A percentile compares a stretch with the other conserved stretches of the same genome.
Conservation (phyloP, 35 echinoderm and acorn worm species). For the Lytechinus variegatus region DNA sequence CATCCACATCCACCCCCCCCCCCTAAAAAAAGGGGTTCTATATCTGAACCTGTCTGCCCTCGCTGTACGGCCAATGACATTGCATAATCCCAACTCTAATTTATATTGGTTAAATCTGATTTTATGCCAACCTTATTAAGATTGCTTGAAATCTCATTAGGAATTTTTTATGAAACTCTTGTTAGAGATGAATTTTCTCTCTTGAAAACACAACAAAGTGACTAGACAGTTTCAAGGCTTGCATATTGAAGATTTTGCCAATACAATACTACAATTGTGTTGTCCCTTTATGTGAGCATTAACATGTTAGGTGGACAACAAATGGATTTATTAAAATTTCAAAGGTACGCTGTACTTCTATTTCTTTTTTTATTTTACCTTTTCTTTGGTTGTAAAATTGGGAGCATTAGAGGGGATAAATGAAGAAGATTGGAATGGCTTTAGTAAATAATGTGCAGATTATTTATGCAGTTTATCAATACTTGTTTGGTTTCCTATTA, state of each 20-base stretch:
- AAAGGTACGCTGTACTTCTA: background rate
- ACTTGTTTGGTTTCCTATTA: background rate
- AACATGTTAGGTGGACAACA: background rate
- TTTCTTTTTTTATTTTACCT: too few species aligned
- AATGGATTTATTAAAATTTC: background rate
- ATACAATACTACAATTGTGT: background rate
- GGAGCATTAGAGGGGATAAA: background rate
- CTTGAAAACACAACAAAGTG: background rate
- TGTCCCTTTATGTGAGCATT: background rate
- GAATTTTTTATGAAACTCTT: background rate
- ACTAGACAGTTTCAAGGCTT: background rate
- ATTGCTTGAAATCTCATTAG: slow-evolving; percentile 13
- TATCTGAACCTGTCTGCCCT: background rate
- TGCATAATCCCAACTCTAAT: background rate
- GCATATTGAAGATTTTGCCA: background rate
- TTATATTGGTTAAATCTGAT: background rate
- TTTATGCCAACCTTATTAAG: background rate
- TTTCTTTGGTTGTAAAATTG: background rate
- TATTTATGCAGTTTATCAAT: background rate
- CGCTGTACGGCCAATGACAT: background rate
- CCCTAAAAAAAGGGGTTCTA: too few species aligned
- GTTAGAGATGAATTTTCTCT: background rate
- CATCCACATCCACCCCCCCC: too few species aligned
- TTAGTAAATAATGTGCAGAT: background rate
- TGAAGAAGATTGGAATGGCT: background rate